Base-by-base conservation (phyloP, 1,140 invertebrate species). In the Drosophila tsacasi region DNA sequence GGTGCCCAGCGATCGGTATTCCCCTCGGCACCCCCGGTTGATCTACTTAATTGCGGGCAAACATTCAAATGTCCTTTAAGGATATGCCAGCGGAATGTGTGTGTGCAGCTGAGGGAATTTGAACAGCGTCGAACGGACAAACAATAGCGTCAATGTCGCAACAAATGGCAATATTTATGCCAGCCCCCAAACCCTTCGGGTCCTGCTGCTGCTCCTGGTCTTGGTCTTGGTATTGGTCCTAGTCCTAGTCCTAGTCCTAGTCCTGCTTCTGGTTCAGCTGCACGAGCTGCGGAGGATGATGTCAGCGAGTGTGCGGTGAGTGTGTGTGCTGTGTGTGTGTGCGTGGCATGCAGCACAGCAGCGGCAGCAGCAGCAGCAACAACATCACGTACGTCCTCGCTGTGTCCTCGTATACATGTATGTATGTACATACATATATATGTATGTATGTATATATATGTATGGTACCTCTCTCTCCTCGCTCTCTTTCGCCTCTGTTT, bases 361-460 rank as follows among this genome's bases (percentile, higher is more conserved):
- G 63, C 78, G 68, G 71, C 61, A 65, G 50, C 64, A 57, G 37
- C 61, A 63, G 47, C 50, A 37, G 55, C 47, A 68, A 62, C 62
- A 66, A 65, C 49, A 77, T 44, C 76, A 86, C 83, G 79, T 85
- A 81, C 82, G 78, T 84, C 82, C 81, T 85, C 81, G 82, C 65
- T 60, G 74, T 85, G 82, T 85, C 82, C 82, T 84, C 81, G 68
- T 44, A 68, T 59, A 71, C 54, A 63, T 50, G 49, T 49, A 66
- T 65, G 62, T 32, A 32, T 32, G 8, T 49, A 52, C 42, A 59
- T 9, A 32, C 25, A 27, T 47, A 67, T 59, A 66, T 62, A 63
- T 49, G 49, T 47, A 69, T 64, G 62, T 30, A 30, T 7, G 6
- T 54, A 27, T 47, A 67, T 59, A 66, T 62, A 63, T 49, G 49